These are phyloP conservation scores for Neoitamus cyanurus DNA, from an alignment of 2,888 invertebrate species.

Conservation along the genomic window DNA sequence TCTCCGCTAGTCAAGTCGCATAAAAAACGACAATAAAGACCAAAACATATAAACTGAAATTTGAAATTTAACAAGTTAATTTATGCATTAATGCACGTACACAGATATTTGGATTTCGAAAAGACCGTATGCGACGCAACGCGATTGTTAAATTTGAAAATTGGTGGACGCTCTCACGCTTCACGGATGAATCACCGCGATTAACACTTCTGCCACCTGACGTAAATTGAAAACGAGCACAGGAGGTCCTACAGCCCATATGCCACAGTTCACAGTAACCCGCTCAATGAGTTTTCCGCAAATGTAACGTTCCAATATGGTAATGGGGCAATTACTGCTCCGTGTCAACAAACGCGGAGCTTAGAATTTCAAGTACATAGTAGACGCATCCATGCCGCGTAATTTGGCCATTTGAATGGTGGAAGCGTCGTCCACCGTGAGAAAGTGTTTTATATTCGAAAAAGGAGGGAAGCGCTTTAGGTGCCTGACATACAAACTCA, in stretches of 20 bases:
- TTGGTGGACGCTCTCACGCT: neutral
- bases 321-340: neutral
- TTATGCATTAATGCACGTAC: too few species aligned
- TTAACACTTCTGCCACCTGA: conserved; percentile 7
- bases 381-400: neutral
- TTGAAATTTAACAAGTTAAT: too few species aligned
- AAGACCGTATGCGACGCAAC: too few species aligned
- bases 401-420: neutral
- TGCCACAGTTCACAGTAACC: neutral
- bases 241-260: neutral
- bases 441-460: neutral
- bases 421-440: neutral
- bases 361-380: conserved; percentile 7
- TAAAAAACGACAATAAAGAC: too few species aligned
- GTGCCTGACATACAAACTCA: neutral
- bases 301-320: conserved; percentile 3
- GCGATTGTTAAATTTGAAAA: neutral
- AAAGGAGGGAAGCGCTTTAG: neutral
- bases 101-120: too few species aligned
- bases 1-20: too few species aligned
- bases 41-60: too few species aligned
- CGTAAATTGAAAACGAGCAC: neutral
- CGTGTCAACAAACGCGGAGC: neutral
- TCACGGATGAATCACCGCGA: conserved; percentile 15
- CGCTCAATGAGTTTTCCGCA: neutral